Percentiles rank a stretch among this genome's conserved stretches.
phyloP scores from a whole-genome alignment of 2,113 vertebrate genomes.

The Hemiscyllium ocellatum region DNA sequence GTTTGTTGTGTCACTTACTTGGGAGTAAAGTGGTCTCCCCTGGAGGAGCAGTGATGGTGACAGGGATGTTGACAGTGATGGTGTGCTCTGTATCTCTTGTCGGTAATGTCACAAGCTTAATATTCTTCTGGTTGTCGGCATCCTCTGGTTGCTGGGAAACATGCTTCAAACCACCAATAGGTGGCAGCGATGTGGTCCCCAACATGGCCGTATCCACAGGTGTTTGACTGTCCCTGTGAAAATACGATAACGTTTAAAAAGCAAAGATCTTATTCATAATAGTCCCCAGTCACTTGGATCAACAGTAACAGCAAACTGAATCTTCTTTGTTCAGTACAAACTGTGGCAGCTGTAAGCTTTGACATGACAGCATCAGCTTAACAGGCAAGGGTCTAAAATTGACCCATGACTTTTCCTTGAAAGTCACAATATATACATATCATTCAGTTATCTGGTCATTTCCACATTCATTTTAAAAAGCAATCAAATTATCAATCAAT shows the following conservation, averaged over 20 bases:
- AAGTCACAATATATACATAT: neutral
- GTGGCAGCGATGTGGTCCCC: conserved; percentile 57
- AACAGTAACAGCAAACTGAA: neutral
- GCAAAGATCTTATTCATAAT: neutral
- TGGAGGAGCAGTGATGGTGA: conserved; percentile 67
- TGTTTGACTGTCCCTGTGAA: conserved; percentile 64
- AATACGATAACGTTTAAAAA: neutral
- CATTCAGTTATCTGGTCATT: neutral
- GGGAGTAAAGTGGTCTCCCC: conserved; percentile 71
- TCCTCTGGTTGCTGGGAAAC: conserved; percentile 70
- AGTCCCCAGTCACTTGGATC: neutral
- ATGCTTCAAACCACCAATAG: conserved; percentile 58
- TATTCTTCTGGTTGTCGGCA: conserved; percentile 81
- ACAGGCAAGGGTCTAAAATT: neutral
- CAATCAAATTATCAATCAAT: neutral
- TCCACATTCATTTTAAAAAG: neutral
- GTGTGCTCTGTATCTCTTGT: conserved; percentile 56
- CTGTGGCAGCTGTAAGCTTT: neutral
- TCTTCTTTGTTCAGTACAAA: neutral
- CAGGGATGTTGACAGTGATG: conserved; percentile 65
- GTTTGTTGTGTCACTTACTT: conserved; percentile 60
- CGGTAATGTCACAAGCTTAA: conserved; percentile 62
- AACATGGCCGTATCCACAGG: conserved; percentile 56
- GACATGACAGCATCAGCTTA: neutral
- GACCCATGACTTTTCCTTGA: neutral